Conservation (phyloP, 2,888 invertebrate genomes). For the Bimastos eiseni region DNA sequence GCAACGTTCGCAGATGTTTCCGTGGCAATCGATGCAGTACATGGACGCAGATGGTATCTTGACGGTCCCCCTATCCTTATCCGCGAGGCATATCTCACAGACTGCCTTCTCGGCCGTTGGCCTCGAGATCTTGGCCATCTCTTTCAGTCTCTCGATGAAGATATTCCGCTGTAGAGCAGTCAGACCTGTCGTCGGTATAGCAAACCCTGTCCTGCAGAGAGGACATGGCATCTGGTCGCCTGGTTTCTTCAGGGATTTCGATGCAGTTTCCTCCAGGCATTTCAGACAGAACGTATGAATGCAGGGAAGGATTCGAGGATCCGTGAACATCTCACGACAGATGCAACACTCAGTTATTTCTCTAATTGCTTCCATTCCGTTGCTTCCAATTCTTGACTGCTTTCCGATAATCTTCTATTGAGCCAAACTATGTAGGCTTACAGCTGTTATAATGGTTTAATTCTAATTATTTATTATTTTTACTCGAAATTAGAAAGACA, state of each 20-base stretch:
- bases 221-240: not conserved
- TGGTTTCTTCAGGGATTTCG: not conserved
- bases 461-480: too few relatives aligned
- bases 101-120: not conserved
- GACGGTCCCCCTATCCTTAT: not conserved
- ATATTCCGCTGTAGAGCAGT: not conserved
- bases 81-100: not conserved
- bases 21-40: not conserved
- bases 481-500: too few relatives aligned
- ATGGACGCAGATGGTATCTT: not conserved
- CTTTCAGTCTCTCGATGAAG: not conserved
- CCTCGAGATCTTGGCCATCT: not conserved
- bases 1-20: not conserved
- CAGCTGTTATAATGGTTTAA: too few relatives aligned
- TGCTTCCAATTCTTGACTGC: too few relatives aligned
- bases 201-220: too few relatives aligned
- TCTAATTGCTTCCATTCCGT: not conserved
- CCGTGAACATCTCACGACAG: not conserved
- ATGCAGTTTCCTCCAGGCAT: not conserved
- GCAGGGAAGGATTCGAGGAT: not conserved
- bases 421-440: too few relatives aligned
- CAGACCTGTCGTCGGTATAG: not conserved
- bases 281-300: slow-evolving; percentile 5
- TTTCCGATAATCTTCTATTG: too few relatives aligned
- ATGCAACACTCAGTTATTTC: not conserved